These are phyloP conservation scores for Conus ventricosus DNA, from an alignment of 1,140 invertebrate species.

Conservation along the genomic window DNA sequence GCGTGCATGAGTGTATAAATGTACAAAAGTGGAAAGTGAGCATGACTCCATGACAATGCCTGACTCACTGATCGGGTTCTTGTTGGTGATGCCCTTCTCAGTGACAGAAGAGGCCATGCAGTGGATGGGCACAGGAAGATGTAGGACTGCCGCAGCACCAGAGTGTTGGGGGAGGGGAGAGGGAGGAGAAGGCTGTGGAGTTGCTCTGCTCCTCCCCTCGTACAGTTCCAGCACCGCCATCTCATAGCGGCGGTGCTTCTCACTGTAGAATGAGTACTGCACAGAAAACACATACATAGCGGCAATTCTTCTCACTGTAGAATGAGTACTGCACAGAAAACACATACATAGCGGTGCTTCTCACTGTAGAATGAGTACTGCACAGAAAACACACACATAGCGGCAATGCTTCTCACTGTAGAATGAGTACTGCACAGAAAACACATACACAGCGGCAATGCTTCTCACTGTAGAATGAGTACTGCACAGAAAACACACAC, in stretches of 20 bases:
- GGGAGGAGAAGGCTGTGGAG: conserved; percentile 88
- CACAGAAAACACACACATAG: background rate
- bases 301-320: background rate
- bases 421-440: background rate
- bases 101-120: conserved; percentile 78
- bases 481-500: background rate
- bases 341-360: background rate
- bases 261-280: conserved; percentile 79
- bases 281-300: background rate
- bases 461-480: conserved; percentile 85
- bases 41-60: background rate
- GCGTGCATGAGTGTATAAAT: too few relatives aligned
- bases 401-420: background rate
- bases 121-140: background rate
- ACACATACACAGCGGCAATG: conserved; percentile 86
- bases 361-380: background rate
- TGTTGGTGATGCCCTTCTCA: conserved; percentile 94
- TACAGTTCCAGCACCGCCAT: conserved; percentile 95
- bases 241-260: conserved; percentile 93
- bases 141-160: conserved; percentile 28
- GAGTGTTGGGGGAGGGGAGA: conserved; percentile 76
- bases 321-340: background rate
- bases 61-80: conserved; percentile 88
- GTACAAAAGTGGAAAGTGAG: too few relatives aligned
- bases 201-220: conserved; percentile 93